Evolutionary conservation across 2,113 vertebrate genomes (phyloP), one percentile per base, ranked within the genome.

Genomic region (Epinephelus fuscoguttatus): DNA sequence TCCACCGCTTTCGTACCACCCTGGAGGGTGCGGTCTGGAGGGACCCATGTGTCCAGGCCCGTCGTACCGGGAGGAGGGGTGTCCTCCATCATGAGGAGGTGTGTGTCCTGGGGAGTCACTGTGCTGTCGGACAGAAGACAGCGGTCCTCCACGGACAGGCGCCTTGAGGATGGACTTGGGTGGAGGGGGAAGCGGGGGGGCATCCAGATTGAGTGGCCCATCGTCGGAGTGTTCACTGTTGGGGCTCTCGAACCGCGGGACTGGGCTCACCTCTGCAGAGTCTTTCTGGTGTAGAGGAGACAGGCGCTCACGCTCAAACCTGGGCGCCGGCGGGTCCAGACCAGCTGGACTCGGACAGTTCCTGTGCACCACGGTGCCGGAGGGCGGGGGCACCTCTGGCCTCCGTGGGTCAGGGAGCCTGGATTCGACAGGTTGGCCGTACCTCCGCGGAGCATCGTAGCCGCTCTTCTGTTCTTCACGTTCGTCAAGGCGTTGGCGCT

Each of bases 391-490:
- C 0, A 83, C 91, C 4, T 95, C 93, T 0, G 62, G 88, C 61
- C 94, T 86, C 14, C 93, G 89, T 0, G 85, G 83, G 27, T 94
- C 94, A 0, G 89, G 78, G 11, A 77, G 74, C 12, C 91, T 84
- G 33, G 81, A 53, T 89, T 92, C 90, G 0, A 55, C 61, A 0
- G 85, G 18, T 1, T 69, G 75, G 8, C 86, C 94, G 85, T 96
- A 96, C 73, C 96, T 94, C 61, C 95, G 95, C 33, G 96, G 97
- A 4, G 95, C 93, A 64, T 97, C 97, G 4, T 96, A 95, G 64
- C 95, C 91, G 15, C 96, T 96, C 76, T 94, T 94, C 63, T 93
- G 89, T 83, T 96, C 96, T 50, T 97, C 96, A 2, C 95, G 84
- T 33, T 96, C 95, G 25, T 96, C 97, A 2, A 95, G 96, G 2